Evolutionary conservation across 2,113 vertebrate species (phyloP).

Genomic region (Lepidiolamprologus cunningtoni): DNA sequence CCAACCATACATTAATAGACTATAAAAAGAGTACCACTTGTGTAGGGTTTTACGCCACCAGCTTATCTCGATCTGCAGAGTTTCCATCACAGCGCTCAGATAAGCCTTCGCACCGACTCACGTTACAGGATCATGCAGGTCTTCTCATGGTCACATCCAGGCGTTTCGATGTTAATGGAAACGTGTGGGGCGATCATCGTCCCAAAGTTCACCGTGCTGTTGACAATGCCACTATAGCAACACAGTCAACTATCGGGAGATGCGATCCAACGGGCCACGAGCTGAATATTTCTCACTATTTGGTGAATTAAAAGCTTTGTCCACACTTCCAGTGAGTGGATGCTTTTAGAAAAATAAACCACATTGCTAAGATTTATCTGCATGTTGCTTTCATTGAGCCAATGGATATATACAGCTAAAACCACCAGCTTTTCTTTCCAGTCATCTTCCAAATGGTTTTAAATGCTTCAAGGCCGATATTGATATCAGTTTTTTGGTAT

Average conservation of each 20-base stretch:
- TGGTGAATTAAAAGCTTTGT: neutral
- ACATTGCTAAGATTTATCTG: neutral
- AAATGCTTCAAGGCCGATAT: slow-evolving; percentile 7
- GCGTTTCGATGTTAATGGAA: slow-evolving; percentile 15
- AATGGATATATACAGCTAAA: neutral
- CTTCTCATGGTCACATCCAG: slow-evolving; percentile 10
- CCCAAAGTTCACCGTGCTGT: slow-evolving; percentile 9
- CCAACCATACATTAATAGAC: slow-evolving; percentile 30
- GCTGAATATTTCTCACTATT: neutral
- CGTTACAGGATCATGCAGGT: slow-evolving; percentile 29
- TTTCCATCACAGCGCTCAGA: slow-evolving; percentile 40
- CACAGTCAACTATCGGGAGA: slow-evolving; percentile 1
- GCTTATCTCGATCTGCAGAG: slow-evolving; percentile 52
- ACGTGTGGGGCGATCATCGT: neutral
- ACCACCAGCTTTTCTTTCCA: neutral
- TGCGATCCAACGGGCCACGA: neutral
- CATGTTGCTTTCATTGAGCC: neutral
- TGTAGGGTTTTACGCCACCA: slow-evolving; percentile 16
- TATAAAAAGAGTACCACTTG: slow-evolving; percentile 45
- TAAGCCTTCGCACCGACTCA: slow-evolving; percentile 20
- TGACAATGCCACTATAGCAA: slow-evolving; percentile 33
- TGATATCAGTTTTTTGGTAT: neutral
- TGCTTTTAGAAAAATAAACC: neutral
- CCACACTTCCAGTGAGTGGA: neutral
- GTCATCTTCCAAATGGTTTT: slow-evolving; percentile 7